Base-by-base conservation (phyloP, 2,113 vertebrate species). In the Neomonachus schauinslandi region DNA sequence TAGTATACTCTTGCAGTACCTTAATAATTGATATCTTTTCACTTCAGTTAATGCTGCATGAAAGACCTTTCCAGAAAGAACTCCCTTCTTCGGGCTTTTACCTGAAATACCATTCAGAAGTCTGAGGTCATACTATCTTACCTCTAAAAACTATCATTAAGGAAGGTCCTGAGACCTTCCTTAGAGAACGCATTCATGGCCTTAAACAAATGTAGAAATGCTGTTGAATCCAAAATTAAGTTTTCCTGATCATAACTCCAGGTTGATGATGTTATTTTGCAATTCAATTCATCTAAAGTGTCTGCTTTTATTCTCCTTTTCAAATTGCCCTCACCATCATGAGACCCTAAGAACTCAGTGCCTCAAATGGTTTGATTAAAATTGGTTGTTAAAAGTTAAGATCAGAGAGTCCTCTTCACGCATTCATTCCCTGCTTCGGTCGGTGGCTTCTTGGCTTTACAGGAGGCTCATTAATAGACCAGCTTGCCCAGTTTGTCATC, bases 401-500 rank as follows among this genome's bases (percentile, higher is more conserved):
- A 99, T 99, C 98, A 98, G 98, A 99, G 98, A 97, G 97, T 98
- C 98, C 97, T 95, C 97, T 98, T 97, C 89, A 97, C 71, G 76
- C 98, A 80, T 82, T 86, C 94, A 97, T 81, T 97, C 98, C 97
- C 94, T 89, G 92, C 95, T 74, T 95, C 55, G 33, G 67, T 88
- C 55, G 33, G 67, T 88, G 96, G 97, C 91, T 98, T 98, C 98
- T 97, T 96, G 4, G 83, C 99, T 96, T 99, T 98, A 98, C 97
- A 89, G 99, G 98, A 98, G 98, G 96, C 98, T 99, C 98, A 98
- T 99, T 99, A 99, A 98, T 97, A 98, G 98, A 98, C 97, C 97
- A 83, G 96, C 97, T 98, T 97, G 97, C 99, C 96, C 98, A 98
- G 98, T 99, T 99, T 99, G 98, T 98, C 98, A 98, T 98, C 98